Evolutionary conservation across 2,113 vertebrate species (phyloP).

Genomic region (Gorsachius goisagi): DNA sequence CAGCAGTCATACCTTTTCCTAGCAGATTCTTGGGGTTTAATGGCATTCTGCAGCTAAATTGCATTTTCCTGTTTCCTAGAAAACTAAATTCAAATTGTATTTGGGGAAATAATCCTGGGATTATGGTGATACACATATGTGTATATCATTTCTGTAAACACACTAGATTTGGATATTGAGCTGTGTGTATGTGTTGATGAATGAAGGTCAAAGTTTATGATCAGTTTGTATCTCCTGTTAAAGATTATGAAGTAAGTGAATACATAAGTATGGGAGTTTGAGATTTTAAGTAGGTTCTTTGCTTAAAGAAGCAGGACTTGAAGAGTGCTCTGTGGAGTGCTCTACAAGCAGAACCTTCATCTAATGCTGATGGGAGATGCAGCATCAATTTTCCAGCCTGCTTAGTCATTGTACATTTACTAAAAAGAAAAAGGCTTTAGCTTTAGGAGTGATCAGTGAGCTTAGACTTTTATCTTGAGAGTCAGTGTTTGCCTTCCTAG

Average conservation of each 20-base stretch:
- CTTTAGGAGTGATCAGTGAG: not conserved
- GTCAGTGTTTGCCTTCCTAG: not conserved
- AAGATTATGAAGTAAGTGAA: not conserved
- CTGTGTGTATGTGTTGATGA: not conserved
- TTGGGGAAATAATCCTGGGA: not conserved
- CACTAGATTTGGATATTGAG: not conserved
- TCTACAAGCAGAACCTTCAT: not conserved
- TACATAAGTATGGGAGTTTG: not conserved
- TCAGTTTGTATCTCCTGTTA: not conserved
- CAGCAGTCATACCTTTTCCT: not conserved
- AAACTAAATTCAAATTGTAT: not conserved
- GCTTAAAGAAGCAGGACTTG: not conserved
- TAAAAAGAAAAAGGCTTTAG: not conserved
- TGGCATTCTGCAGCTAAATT: not conserved
- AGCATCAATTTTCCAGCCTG: not conserved
- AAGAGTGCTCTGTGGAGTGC: not conserved
- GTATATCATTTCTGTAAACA: not conserved
- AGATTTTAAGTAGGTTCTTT: not conserved
- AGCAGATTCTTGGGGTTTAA: not conserved
- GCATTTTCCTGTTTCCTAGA: not conserved
- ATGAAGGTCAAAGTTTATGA: not conserved
- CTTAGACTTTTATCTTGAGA: not conserved
- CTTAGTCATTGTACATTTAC: not conserved
- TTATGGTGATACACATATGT: not conserved
- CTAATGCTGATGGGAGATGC: not conserved